Evolutionary conservation across 2,113 vertebrate genomes (phyloP).

Genomic region (Tachuris rubrigastra): DNA sequence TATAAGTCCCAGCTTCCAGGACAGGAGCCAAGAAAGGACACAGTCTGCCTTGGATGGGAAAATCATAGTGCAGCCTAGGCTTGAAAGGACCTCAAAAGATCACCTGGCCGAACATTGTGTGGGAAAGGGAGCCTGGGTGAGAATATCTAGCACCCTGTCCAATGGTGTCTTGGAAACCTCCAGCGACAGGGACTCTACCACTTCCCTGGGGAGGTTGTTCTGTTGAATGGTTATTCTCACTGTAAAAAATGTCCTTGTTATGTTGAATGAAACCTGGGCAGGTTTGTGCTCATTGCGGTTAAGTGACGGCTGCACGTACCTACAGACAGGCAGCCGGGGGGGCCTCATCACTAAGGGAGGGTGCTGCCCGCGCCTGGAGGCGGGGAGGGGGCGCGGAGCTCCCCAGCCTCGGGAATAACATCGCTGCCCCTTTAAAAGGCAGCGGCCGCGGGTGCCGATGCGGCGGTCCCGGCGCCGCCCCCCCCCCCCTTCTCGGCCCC

Average conservation of each 20-base stretch:
- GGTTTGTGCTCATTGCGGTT: not conserved
- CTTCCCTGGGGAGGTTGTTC: not conserved
- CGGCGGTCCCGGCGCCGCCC: not conserved
- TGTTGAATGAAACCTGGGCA: not conserved
- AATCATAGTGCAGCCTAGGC: not conserved
- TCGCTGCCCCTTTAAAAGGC: slow-evolving; percentile 33
- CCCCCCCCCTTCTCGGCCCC: not conserved
- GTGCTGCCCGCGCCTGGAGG: not conserved
- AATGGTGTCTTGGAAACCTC: not conserved
- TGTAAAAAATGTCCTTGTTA: not conserved
- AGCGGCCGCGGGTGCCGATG: not conserved
- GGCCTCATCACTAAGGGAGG: not conserved
- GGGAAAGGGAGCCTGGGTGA: not conserved
- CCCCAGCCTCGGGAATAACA: not conserved
- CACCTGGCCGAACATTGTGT: not conserved
- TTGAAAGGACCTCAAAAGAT: not conserved
- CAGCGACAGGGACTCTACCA: not conserved
- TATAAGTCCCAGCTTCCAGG: not conserved
- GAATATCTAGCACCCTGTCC: not conserved
- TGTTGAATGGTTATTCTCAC: not conserved
- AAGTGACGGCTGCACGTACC: fast-evolving
- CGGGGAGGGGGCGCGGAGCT: not conserved
- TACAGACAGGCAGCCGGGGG: not conserved
- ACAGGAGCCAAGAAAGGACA: not conserved
- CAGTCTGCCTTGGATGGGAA: not conserved